phyloP scores from a whole-genome alignment of 2,888 invertebrate species.

The Eupithecia inturbata region DNA sequence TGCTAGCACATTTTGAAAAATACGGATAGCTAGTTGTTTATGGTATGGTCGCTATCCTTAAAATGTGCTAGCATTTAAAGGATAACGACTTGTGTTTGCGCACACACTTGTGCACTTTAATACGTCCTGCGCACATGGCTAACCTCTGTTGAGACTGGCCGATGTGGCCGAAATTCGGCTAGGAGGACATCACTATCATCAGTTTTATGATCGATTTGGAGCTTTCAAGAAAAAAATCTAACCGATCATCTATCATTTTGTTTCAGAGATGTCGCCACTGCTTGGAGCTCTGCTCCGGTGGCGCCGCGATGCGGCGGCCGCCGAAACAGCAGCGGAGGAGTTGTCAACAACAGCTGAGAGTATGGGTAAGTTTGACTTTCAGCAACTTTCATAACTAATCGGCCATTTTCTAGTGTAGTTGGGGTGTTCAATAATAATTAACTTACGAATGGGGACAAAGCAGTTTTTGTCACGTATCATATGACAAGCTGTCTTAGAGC shows the following conservation, averaged over 20 bases:
- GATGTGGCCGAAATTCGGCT: no score
- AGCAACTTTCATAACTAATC: neutral
- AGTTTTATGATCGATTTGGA: neutral
- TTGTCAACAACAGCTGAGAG: slow-evolving; percentile 38
- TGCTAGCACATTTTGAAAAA: neutral
- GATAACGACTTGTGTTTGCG: neutral
- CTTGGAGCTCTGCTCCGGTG: slow-evolving; percentile 71
- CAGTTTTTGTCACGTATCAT: slow-evolving; percentile 10
- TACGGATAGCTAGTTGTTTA: neutral
- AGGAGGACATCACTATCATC: neutral
- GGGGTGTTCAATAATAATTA: slow-evolving; percentile 12
- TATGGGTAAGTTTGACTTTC: slow-evolving; percentile 20
- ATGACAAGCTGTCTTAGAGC: neutral
- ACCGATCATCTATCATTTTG: slow-evolving; percentile 8
- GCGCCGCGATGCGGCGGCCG: slow-evolving; percentile 64
- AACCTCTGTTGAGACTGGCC: neutral
- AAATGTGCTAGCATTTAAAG: no score
- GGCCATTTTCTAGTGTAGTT: neutral
- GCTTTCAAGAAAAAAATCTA: neutral
- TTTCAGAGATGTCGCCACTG: slow-evolving; percentile 72
- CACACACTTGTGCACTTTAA: neutral
- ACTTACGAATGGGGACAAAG: slow-evolving; percentile 15
- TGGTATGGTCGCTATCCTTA: no score
- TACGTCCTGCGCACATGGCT: neutral
- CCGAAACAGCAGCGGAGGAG: slow-evolving; percentile 47